Base-by-base conservation (phyloP, 2,113 vertebrate species). In the Geothlypis trichas region DNA sequence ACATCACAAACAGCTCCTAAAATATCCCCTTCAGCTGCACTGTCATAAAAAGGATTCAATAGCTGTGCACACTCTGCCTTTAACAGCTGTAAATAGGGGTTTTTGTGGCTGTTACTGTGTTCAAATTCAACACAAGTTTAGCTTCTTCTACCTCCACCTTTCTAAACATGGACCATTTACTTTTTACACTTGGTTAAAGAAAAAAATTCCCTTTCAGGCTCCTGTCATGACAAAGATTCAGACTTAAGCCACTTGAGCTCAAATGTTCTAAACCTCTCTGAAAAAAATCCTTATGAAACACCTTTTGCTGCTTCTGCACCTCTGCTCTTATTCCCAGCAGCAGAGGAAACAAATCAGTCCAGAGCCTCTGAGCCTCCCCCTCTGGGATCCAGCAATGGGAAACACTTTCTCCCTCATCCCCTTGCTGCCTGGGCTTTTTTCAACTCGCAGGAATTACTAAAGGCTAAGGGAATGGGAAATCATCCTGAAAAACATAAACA, bases 61-160 rank as follows among this genome's bases (percentile, higher is more conserved):
- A 30, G 10, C 77, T 15, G 65, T 7, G 21, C 35, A 72, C 72
- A 51, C 51, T 93, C 54, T 87, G 63, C 76, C 93, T 89, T 69
- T 73, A 69, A 39, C 39, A 96, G 91, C 78, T 86, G 94, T 33
- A 87, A 78, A 84, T 86, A 65, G 94, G 78, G 37, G 2, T 62
- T 83, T 85, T 97, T 61, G 67, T 86, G 95, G 77, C 66, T 77
- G 42, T 35, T 55, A 46, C 77, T 75, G 76, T 94, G 77, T 85
- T 97, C 92, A 91, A 95, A 96, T 87, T 2, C 75, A 69, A 84
- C 7, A n/a, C 15, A 84, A 62, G 58, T 85, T 35, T 26, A 86
- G 71, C 24, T 63, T 68, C 88, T 90, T 79, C 75, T 35, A 58
- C 58, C 84, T 77, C 78, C 15, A 13, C 51, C 82, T 71, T 72